These are phyloP conservation scores for Osmerus eperlanus DNA, from an alignment of 2,113 vertebrate genomes.

Conservation along the genomic window DNA sequence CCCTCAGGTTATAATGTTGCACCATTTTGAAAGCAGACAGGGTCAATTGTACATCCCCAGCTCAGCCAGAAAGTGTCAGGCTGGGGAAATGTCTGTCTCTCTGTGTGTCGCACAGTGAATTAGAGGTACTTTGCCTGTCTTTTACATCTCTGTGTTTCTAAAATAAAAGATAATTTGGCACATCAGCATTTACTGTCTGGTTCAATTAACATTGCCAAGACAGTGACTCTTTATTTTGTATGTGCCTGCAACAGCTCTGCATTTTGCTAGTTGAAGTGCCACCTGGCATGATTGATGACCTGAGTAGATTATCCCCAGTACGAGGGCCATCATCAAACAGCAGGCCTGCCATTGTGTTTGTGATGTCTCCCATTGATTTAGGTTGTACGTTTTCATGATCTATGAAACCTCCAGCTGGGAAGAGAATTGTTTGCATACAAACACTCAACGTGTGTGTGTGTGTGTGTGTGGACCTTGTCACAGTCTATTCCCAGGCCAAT, in stretches of 20 bases:
- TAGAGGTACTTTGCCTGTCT: slow-evolving; percentile 53
- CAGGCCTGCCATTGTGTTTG: slow-evolving; percentile 67
- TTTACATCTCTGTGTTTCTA: slow-evolving; percentile 1
- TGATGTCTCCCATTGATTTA: slow-evolving; percentile 73
- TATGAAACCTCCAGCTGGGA: slow-evolving; percentile 71
- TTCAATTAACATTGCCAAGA: background rate
- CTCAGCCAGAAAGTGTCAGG: slow-evolving; percentile 68
- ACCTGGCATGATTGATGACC: slow-evolving; percentile 69
- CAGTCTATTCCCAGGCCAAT: slow-evolving; percentile 56
- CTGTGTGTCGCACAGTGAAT: slow-evolving; percentile 60
- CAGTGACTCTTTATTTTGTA: slow-evolving; percentile 9
- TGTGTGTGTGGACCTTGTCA: slow-evolving; percentile 52
- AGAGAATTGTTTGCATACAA: slow-evolving; percentile 68
- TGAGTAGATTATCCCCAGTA: slow-evolving; percentile 67
- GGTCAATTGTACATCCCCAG: slow-evolving; percentile 77
- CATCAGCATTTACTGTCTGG: no score
- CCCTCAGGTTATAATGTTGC: slow-evolving; percentile 85
- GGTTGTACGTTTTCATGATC: slow-evolving; percentile 72
- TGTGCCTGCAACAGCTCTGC: slow-evolving; percentile 35
- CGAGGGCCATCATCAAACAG: slow-evolving; percentile 68
- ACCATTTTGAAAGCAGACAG: slow-evolving; percentile 76
- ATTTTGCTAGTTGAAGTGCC: slow-evolving; percentile 41
- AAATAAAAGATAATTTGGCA: slow-evolving; percentile 18
- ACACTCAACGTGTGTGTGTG: slow-evolving; percentile 43
- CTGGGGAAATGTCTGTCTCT: slow-evolving; percentile 58